phyloP scores from a whole-genome alignment of 1,140 invertebrate species.

The Drosophila triauraria region DNA sequence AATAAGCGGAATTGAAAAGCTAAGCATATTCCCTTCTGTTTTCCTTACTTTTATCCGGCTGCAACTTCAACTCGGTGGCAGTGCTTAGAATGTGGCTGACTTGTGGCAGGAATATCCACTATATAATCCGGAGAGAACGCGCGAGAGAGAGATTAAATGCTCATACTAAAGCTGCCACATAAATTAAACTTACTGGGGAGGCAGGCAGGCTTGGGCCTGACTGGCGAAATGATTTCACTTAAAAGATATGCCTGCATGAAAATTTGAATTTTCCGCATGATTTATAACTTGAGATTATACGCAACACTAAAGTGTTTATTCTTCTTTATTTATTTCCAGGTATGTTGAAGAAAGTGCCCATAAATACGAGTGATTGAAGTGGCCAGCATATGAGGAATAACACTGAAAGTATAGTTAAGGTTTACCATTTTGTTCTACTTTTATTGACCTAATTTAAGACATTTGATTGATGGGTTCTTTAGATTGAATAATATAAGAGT shows the following conservation, averaged over 20 bases:
- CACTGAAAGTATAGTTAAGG: conserved; percentile 8
- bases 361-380: conserved; percentile 2
- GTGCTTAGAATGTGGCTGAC: conserved; percentile 38
- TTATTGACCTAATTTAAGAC: conserved; percentile 23
- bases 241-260: conserved; percentile 14
- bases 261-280: conserved; percentile 17
- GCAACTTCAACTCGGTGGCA: conserved; percentile 15
- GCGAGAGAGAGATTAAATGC: conserved; percentile 29
- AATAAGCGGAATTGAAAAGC: conserved; percentile 73
- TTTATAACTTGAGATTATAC: conserved; percentile 25
- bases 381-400: conserved; percentile 21
- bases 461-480: conserved; percentile 30
- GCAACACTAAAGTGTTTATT: conserved; percentile 35
- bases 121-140: conserved; percentile 16
- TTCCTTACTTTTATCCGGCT: conserved; percentile 19
- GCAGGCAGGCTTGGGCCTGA: not conserved
- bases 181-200: conserved; percentile 29
- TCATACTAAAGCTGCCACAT: conserved; percentile 45
- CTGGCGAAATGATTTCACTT: conserved; percentile 14
- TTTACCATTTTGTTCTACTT: not conserved
- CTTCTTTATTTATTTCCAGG: conserved; percentile 29
- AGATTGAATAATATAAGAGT: not conserved
- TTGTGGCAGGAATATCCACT: conserved; percentile 40
- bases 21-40: conserved; percentile 48
- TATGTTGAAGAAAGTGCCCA: conserved; percentile 33